Conservation (phyloP, 2,113 vertebrate species). For the Cisticola juncidis region DNA sequence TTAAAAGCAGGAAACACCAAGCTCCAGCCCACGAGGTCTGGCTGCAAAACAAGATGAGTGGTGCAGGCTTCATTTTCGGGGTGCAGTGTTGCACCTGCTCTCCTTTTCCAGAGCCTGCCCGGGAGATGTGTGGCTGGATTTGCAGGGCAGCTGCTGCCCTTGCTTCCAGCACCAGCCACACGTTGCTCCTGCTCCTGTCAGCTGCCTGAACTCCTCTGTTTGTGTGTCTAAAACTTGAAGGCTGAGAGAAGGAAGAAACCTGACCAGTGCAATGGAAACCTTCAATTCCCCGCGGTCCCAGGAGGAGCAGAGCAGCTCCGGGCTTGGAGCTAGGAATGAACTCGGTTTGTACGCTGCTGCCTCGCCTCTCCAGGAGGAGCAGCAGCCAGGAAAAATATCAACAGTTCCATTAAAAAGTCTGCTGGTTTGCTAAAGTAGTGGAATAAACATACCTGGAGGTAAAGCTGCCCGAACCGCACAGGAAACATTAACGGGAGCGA, state of each 20-base stretch:
- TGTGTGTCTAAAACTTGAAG: constrained; percentile 16
- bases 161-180: background rate
- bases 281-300: constrained; percentile 34
- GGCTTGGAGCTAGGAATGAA: constrained; percentile 45
- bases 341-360: background rate
- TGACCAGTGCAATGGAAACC: constrained; percentile 67
- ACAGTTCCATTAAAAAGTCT: constrained; percentile 75
- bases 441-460: constrained; percentile 72
- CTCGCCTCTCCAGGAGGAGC: constrained; percentile 38
- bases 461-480: constrained; percentile 41
- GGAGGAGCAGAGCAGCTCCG: constrained; percentile 18
- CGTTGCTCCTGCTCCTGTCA: background rate
- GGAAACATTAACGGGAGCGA: constrained; percentile 61
- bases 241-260: constrained; percentile 50
- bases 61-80: background rate
- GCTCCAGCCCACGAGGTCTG: background rate
- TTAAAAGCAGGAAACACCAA: background rate
- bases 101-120: background rate
- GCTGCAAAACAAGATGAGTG: background rate
- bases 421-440: constrained; percentile 67
- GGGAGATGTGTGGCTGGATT: background rate
- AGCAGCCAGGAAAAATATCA: constrained; percentile 73
- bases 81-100: background rate
- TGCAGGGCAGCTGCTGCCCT: background rate
- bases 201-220: constrained; percentile 1